Base-by-base conservation (phyloP, 2,797 vertebrate species). In the Serranus cabrilla region DNA sequence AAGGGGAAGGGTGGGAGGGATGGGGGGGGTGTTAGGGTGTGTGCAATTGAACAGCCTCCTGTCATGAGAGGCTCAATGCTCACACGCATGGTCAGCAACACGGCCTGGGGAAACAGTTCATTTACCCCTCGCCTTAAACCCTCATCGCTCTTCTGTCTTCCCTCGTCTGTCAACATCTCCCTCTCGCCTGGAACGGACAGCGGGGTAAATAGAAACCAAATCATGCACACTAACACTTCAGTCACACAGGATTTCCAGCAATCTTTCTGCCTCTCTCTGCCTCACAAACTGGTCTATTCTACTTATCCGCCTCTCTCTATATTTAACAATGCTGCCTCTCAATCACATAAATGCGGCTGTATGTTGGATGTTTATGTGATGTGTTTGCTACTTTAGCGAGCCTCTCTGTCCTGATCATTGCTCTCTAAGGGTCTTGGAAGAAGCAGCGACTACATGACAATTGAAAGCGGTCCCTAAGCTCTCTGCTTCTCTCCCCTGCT, bases 41-140 rank as follows among this genome's bases (percentile, higher is more conserved):
- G 90, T 77, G 89, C 89, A 86, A 93, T 91, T 84, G 86, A 92
- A 91, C 89, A 76, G 89, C 89, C 90, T 92, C 87, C 93, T 94
- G 93, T 94, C 94, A 93, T 80, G 86, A 92, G 89, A 93, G 88
- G 77, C 92, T 92, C 88, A 92, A 94, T 94, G 94, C 94, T 95
- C 95, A 93, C 95, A 94, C 93, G 94, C 93, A 94, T 94, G 95
- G 95, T 93, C 94, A 95, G 92, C 91, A 94, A 94, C 91, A 91
- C 90, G 89, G 94, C 94, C 95, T 88, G 93, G 90, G 93, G 94
- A 94, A 95, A 93, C 94, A 94, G 92, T 95, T 95, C 93, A 95
- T 95, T 95, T 95, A 94, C 90, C 92, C 93, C 91, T 94, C 84
- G 89, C 91, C 93, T 91, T 91, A 94, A 94, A 94, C 91, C 91